A percentile compares a stretch with the other conserved stretches of the same genome.
These are phyloP conservation scores for Neoaliturus tenellus DNA, from an alignment of 2,888 invertebrate species.

Conservation along the genomic window DNA sequence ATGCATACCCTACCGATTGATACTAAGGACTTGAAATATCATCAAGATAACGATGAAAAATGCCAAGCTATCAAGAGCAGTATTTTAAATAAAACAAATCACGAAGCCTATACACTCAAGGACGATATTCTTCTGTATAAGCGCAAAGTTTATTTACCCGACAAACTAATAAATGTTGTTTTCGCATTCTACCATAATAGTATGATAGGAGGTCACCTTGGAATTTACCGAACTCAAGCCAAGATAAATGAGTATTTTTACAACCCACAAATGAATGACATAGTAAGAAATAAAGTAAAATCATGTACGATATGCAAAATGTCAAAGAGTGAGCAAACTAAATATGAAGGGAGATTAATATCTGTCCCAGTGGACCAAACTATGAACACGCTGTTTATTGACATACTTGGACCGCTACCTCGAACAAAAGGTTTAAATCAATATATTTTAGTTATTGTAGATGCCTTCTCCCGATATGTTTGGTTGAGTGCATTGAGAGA, in stretches of 20 bases:
- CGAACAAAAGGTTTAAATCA: background rate
- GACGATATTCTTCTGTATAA: too few relatives aligned
- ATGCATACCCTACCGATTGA: too few relatives aligned
- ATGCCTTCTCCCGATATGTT: background rate
- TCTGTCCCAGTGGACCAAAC: background rate
- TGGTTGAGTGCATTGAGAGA: background rate
- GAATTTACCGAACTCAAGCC: background rate
- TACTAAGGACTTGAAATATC: too few relatives aligned
- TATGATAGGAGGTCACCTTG: background rate
- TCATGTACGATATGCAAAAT: background rate
- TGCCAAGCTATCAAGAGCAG: too few relatives aligned
- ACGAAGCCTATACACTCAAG: too few relatives aligned
- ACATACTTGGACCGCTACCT: background rate
- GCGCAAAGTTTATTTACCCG: too few relatives aligned
- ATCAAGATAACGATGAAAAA: too few relatives aligned
- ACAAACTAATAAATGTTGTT: background rate
- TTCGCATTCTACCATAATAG: background rate
- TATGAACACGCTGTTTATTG: background rate
- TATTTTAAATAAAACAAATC: too few relatives aligned
- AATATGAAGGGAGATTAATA: conserved; percentile 5
- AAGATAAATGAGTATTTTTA: background rate
- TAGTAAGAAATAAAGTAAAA: background rate
- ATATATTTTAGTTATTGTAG: background rate
- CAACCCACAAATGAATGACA: background rate
- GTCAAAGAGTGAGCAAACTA: background rate